Evolutionary conservation across 2,113 vertebrate species (phyloP), one percentile per base, ranked within the genome.

Genomic region (Gila orcuttii): DNA sequence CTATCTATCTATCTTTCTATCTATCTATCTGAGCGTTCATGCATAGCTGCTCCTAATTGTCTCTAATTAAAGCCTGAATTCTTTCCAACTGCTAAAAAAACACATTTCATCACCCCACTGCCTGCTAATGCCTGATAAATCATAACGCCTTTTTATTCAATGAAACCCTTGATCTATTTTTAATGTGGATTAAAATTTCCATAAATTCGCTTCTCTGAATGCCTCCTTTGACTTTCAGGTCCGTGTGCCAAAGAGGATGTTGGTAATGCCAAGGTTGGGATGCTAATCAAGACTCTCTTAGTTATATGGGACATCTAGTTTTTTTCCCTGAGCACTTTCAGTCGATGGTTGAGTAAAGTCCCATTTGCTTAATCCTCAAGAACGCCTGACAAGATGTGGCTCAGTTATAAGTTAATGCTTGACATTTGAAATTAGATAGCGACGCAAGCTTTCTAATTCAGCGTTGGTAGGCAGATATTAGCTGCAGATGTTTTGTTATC

Each of bases 91-190:
- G 45, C 52, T 86, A 55, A 31, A 50, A 50, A 83, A 57, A 79
- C 55, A 59, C 59, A 59, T 73, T 88, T 73, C 62, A 79, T 79
- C 74, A 25, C 74, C 45, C 66, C 17, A 23, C 62, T 57, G 28
- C 31, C 84, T 66, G 62, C 59, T 73, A 79, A 83, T 55, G 83
- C 50, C 28, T 28, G 28, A 28, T 28, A 28, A 28, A 28, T 73
- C 31, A 71, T 76, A 52, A 50, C 36, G 42, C 62, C 39, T 69
- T 52, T 76, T 88, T 71, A 84, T 62, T 9, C 79, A 84, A 71
- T 60, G 75, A 86, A 50, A 31, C 79, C 79, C 83, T 89, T 85
- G 88, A 89, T 89, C 86, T 89, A 85, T 87, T 89, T 89, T 89
- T 87, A 89, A 86, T 78, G 64, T 31, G 21, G 55, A 42, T 42